phyloP scores from a whole-genome alignment of 2,113 vertebrate species.

The Naja naja region DNA sequence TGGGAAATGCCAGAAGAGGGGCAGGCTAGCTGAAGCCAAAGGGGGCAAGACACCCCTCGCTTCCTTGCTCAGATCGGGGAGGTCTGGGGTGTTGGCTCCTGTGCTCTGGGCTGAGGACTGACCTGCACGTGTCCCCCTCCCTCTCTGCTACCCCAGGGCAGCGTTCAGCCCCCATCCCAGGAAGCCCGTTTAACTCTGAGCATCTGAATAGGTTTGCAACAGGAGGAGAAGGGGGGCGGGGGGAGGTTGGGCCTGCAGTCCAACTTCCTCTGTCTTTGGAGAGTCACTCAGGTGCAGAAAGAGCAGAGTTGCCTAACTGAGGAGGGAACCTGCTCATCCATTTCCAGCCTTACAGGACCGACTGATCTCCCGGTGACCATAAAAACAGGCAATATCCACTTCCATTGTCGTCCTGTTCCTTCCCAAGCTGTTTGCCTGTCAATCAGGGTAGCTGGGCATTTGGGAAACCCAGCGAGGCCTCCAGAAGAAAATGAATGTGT shows the following conservation, averaged over 20 bases:
- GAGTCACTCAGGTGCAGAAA: not conserved
- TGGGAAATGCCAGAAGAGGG: not conserved
- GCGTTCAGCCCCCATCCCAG: too few relatives aligned
- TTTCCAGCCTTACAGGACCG: not conserved
- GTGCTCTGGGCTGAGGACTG: too few relatives aligned
- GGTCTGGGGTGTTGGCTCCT: too few relatives aligned
- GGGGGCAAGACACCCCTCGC: not conserved
- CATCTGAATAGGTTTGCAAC: not conserved
- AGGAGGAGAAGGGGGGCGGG: not conserved
- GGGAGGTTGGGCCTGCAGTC: not conserved
- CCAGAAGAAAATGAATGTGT: not conserved
- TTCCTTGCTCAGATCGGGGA: not conserved
- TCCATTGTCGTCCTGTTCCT: not conserved
- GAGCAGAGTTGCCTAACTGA: not conserved
- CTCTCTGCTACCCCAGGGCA: too few relatives aligned
- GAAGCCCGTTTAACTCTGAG: not conserved
- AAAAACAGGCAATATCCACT: not conserved
- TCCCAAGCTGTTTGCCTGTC: not conserved
- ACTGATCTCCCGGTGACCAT: not conserved
- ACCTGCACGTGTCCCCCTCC: too few relatives aligned
- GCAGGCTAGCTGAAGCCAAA: not conserved
- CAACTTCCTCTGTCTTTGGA: not conserved
- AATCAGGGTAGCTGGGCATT: not conserved
- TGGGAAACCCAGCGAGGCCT: not conserved
- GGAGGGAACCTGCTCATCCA: not conserved